Conservation (phyloP, 2,113 vertebrate species). For the Apus apus region DNA sequence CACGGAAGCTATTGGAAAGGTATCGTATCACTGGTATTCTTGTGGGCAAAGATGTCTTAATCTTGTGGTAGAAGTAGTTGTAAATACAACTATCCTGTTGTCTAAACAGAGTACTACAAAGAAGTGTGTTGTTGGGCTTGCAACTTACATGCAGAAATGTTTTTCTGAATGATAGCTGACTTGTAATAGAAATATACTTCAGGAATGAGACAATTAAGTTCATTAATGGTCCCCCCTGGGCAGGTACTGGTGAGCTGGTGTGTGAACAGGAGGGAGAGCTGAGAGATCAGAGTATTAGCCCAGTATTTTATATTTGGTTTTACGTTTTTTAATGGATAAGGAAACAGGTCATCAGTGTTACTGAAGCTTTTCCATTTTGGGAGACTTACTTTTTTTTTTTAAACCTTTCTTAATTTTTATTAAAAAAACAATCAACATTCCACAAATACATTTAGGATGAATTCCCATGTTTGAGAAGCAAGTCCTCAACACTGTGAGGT, state of each 20-base stretch:
- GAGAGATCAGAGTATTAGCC: neutral
- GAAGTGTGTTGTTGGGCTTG: neutral
- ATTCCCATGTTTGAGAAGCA: neutral
- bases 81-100: neutral
- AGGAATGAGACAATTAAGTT: neutral
- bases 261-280: neutral
- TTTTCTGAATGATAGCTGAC: neutral
- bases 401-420: neutral
- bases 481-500: neutral
- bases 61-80: neutral
- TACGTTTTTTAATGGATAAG: neutral
- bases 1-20: conserved; percentile 98
- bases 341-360: neutral
- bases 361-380: neutral
- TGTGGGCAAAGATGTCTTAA: neutral
- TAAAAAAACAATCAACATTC: neutral
- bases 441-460: neutral
- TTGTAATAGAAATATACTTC: neutral
- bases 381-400: neutral
- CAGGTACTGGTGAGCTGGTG: neutral
- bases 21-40: conserved; percentile 48
- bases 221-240: neutral
- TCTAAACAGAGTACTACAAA: neutral
- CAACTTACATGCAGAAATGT: rapidly evolving
- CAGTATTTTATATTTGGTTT: neutral